Base-by-base conservation (phyloP, 1,140 invertebrate genomes). In the Forficula auricularia region DNA sequence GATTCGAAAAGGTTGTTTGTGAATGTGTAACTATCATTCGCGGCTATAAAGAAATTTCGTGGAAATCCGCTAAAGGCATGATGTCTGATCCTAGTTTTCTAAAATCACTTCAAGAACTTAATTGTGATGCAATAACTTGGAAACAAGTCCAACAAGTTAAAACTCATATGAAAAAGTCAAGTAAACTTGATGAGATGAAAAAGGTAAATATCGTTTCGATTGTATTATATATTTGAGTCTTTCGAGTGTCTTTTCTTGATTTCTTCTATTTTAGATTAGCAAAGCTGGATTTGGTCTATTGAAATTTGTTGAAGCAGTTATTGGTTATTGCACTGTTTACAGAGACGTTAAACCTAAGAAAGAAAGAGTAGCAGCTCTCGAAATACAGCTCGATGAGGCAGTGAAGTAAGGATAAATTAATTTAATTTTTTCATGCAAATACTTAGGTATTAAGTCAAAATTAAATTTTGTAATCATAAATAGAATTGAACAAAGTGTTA, bases 21-120 rank as follows among this genome's bases (percentile, higher is more conserved):
- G 86, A 91, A 57, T 89, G 84, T 52, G 75, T 91, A 16, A 80
- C 80, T 0, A 83, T 90, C 40, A 67, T 91, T 14, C 70, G 75
- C 48, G 82, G 80, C 1, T 66, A 77, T 8, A 84, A 82, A 49
- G 87, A 91, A 37, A 73, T 90, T 0, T 81, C 72, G 31, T 91
- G 87, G 87, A 90, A 90, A 61, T 73, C 74, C 10, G 85, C 83
- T 0, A 88, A 87, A 55, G 80, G 70, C 10, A 82, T 91, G 74
- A 89, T 92, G 85, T 72, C 80, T 0, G 86, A 91, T 57, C 77
- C 83, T 0, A 82, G 75, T 57, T 92, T 91, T 57, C 55, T 91
- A 2, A 68, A 70, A 46, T 70, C 65, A 19, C 60, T 92, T 2
- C 80, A 82, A 62, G 82, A 88, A 53, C 79, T 90, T 73, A 82